Percentiles rank a stretch among this genome's conserved stretches.
Evolutionary conservation across 2,888 invertebrate genomes (phyloP).

Genomic region (Buathra laborator): DNA sequence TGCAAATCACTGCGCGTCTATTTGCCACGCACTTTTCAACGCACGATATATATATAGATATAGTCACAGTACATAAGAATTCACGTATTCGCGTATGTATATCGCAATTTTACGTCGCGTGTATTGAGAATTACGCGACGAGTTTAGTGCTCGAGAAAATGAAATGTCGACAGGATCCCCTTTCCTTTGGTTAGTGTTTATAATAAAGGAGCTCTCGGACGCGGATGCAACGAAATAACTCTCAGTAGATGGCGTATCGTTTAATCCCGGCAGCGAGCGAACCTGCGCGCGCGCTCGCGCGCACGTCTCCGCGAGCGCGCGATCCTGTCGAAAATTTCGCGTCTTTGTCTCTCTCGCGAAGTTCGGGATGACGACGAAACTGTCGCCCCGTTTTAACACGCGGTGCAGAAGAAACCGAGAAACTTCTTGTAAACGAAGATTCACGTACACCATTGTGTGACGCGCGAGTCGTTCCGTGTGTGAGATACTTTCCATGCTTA

Average conservation of each 20-base stretch:
- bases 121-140: neutral
- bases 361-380: neutral
- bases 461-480: neutral
- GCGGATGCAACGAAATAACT: constrained; percentile 53
- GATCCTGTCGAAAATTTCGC: constrained; percentile 37
- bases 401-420: constrained; percentile 26
- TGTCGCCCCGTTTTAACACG: neutral
- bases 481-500: constrained; percentile 73
- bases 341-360: neutral
- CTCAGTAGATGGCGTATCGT: constrained; percentile 35
- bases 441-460: constrained; percentile 41
- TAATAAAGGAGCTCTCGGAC: constrained; percentile 39
- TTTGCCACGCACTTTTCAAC: constrained; percentile 35
- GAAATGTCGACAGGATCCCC: neutral
- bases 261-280: constrained; percentile 21
- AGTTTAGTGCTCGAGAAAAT: constrained; percentile 15
- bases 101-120: neutral
- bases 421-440: constrained; percentile 12
- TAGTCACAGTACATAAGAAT: neutral
- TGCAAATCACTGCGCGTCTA: constrained; percentile 40
- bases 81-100: neutral
- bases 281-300: neutral
- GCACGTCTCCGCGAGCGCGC: neutral
- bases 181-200: neutral
- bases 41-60: neutral